Evolutionary conservation across 2,797 vertebrate genomes (phyloP), one percentile per base, ranked within the genome.

Genomic region (Threskiornis aethiopicus): DNA sequence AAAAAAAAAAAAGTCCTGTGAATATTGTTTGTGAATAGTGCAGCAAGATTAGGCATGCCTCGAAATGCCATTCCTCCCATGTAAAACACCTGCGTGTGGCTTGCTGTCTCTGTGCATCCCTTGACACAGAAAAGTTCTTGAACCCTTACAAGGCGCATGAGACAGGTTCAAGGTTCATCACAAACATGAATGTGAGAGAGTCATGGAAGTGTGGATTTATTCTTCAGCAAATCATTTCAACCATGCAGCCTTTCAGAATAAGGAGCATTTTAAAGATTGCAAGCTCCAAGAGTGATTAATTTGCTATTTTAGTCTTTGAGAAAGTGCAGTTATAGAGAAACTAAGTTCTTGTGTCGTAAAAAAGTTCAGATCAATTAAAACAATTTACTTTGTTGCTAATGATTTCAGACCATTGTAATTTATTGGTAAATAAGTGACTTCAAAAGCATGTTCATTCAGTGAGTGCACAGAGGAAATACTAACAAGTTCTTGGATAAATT

Each of bases 291-390:
- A 46, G 85, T 89, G 85, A 97, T 97, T 95, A 73, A 93, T 97
- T 81, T 96, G 86, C 96, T 93, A 28, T 91, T 96, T 94, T 47
- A 95, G 94, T 83, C 85, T 81, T 89, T 92, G 87, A 71, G 87
- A 91, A 97, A 96, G 91, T 39, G 67, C 88, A 75, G 16, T 91
- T 59, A 65, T 39, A 42, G 22, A 87, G 95, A 92, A 96, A 88
- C 5, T 0, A 95, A 95, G 92, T 92, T 97, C 89, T 83, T 1
- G 4, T 94, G 66, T 94, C 4, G 5, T 91, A 80, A 96, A 90
- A 94, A 97, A 96, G 96, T 98, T 97, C 97, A 91, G 97, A 97
- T 98, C 98, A 98, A 98, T 98, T 98, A 98, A 97, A 98, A 97
- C 98, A 97, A 98, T 98, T 98, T 98, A 95, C 96, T 97, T 97